Evolutionary conservation across 2,797 vertebrate genomes (phyloP), one percentile per base, ranked within the genome.

Genomic region (Coccyzus lansbergi): DNA sequence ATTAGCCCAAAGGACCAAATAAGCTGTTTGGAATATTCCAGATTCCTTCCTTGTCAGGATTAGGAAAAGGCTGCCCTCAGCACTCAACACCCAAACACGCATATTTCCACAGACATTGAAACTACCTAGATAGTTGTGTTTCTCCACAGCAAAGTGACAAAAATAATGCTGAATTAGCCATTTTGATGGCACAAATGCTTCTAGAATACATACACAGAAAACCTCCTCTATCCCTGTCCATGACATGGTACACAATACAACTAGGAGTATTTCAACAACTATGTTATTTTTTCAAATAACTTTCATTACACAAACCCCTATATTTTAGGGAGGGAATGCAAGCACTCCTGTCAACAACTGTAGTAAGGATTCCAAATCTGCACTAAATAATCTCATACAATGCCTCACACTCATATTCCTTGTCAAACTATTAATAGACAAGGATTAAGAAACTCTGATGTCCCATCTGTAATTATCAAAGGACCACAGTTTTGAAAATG

Each of bases 1-100:
- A 89, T 93, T 70, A 89, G 34, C 60, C 64, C 56, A 95, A 77
- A 86, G 53, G 49, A 91, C 24, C 79, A 76, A 82, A 84, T 59
- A 81, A 86, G 0, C 42, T 84, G 29, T 93, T 70, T 76, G 52
- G 56, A 89, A 94, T 92, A 89, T 79, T 89, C 68, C 72, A 85
- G 78, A 93, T 89, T 86, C 81, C 56, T 94, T 79, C 34, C 60
- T 63, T 52, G 70, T 82, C 78, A 72, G 59, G n/a, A 84, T 84
- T 63, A 92, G 79, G 53, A 74, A 80, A 26, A 65, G 5, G 56
- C 28, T 86, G 44, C 56, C 60, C 67, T 92, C 75, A 94, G 68
- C 49, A 89, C n/a, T 48, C 64, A 79, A 84, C 55, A 42, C 12
- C 14, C 69, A 92, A 65, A 48, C 51, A 55, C 5, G 31, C 28